Percentiles rank a stretch among this genome's conserved stretches.
phyloP scores from a whole-genome alignment of 2,888 invertebrate genomes.

The Drosophila anomalata region DNA sequence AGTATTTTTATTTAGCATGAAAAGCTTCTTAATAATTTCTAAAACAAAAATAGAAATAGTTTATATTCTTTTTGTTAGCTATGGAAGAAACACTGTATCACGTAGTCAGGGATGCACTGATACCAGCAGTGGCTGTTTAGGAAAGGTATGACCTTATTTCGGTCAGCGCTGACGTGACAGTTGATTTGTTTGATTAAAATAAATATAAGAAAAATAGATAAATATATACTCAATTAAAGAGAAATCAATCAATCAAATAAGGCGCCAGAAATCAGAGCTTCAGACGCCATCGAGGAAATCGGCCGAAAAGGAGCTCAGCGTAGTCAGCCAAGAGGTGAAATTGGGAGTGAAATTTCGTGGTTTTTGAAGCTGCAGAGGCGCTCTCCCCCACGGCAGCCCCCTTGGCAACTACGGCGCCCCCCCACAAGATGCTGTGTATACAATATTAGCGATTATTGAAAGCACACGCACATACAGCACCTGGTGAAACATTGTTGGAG shows the following conservation, averaged over 20 bases:
- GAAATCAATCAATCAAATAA: slow-evolving; percentile 40
- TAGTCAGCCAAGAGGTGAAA: slow-evolving; percentile 15
- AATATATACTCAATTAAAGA: slow-evolving; percentile 51
- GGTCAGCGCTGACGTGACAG: slow-evolving; percentile 81
- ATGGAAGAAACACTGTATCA: background rate
- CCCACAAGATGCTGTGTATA: slow-evolving; percentile 73
- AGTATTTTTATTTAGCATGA: background rate
- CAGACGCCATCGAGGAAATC: slow-evolving; percentile 19
- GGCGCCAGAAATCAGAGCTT: slow-evolving; percentile 34
- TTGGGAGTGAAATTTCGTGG: slow-evolving; percentile 51
- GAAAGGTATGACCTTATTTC: slow-evolving; percentile 34
- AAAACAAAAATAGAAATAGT: background rate
- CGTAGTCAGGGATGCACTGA: slow-evolving; percentile 12
- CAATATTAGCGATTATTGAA: slow-evolving; percentile 66
- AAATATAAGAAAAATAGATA: slow-evolving; percentile 57
- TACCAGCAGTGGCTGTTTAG: background rate
- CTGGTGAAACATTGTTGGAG: slow-evolving; percentile 9
- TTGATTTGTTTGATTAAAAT: slow-evolving; percentile 82
- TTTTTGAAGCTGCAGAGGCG: slow-evolving; percentile 50
- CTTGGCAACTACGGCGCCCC: slow-evolving; percentile 13
- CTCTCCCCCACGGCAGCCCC: slow-evolving; percentile 23
- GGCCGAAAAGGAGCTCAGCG: slow-evolving; percentile 5
- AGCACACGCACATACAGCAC: slow-evolving; percentile 27
- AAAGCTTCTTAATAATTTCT: background rate
- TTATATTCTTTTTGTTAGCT: background rate